Conservation (phyloP, 2,113 vertebrate genomes). For the Bucco capensis region DNA sequence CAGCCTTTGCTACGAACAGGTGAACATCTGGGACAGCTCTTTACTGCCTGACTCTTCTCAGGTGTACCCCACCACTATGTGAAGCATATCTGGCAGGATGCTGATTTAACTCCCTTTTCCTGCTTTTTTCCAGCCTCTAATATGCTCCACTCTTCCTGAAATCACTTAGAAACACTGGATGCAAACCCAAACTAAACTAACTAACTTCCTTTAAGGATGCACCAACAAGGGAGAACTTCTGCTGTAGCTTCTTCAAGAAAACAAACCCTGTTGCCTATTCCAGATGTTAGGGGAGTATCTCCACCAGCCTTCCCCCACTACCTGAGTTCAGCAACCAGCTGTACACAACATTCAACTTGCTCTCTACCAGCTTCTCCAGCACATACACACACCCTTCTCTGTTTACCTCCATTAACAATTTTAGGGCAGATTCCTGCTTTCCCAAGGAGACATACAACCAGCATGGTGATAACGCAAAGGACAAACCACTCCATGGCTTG, state of each 20-base stretch:
- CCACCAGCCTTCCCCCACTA: not conserved
- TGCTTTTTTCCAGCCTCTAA: not conserved
- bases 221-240: not conserved
- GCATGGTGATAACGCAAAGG: not conserved
- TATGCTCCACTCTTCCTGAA: not conserved
- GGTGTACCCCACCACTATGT: rapidly evolving
- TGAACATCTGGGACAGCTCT: not conserved
- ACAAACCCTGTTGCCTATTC: not conserved
- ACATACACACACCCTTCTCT: not conserved
- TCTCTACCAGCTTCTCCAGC: not conserved
- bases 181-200: not conserved
- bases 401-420: not conserved
- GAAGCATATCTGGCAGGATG: not conserved
- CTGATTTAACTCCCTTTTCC: not conserved
- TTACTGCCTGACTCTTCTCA: not conserved
- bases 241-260: not conserved
- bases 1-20: not conserved
- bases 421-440: not conserved
- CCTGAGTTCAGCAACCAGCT: not conserved
- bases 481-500: not conserved
- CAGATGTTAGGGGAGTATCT: not conserved
- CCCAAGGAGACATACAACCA: not conserved
- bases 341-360: rapidly evolving
- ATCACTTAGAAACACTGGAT: not conserved
- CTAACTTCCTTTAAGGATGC: not conserved